Conservation (phyloP, 1,140 invertebrate genomes). For the Drosophila yakuba region DNA sequence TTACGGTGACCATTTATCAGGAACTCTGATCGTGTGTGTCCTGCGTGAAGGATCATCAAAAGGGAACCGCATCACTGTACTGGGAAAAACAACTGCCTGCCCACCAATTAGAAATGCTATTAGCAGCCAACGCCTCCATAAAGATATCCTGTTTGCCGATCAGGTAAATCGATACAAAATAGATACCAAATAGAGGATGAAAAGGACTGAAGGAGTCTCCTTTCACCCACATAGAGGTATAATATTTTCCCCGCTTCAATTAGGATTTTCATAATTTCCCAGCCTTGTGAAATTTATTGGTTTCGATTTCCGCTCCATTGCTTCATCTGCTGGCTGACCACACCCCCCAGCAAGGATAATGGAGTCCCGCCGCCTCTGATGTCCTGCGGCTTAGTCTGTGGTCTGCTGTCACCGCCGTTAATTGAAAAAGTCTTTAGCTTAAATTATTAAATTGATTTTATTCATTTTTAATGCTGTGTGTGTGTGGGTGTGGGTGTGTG, state of each 20-base stretch:
- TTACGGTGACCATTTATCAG: constrained; percentile 7
- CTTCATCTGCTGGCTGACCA: constrained; percentile 49
- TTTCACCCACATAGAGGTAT: constrained; percentile 13
- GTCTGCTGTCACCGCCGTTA: constrained; percentile 53
- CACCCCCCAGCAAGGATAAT: constrained; percentile 28
- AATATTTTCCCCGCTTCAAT: constrained; percentile 57
- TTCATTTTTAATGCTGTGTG: constrained; percentile 59
- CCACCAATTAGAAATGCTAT: constrained; percentile 73
- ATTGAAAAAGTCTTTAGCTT: constrained; percentile 75
- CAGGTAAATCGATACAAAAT: constrained; percentile 34
- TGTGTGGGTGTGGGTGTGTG: neutral
- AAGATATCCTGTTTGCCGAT: constrained; percentile 30
- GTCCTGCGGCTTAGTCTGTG: constrained; percentile 43
- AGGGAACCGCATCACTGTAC: constrained; percentile 46
- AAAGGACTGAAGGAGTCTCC: constrained; percentile 1
- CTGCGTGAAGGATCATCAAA: constrained; percentile 52
- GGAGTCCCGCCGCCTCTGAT: constrained; percentile 54
- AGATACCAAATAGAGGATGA: constrained; percentile 8
- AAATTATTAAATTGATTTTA: constrained; percentile 83
- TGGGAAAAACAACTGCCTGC: constrained; percentile 40
- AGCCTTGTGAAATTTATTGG: constrained; percentile 78
- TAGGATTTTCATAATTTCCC: constrained; percentile 80
- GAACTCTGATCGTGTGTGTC: constrained; percentile 54
- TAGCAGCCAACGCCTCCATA: constrained; percentile 61
- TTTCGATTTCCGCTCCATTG: constrained; percentile 76